Evolutionary conservation across 2,797 vertebrate species (phyloP), one percentile per base, ranked within the genome.

Genomic region (Vireo griseus): DNA sequence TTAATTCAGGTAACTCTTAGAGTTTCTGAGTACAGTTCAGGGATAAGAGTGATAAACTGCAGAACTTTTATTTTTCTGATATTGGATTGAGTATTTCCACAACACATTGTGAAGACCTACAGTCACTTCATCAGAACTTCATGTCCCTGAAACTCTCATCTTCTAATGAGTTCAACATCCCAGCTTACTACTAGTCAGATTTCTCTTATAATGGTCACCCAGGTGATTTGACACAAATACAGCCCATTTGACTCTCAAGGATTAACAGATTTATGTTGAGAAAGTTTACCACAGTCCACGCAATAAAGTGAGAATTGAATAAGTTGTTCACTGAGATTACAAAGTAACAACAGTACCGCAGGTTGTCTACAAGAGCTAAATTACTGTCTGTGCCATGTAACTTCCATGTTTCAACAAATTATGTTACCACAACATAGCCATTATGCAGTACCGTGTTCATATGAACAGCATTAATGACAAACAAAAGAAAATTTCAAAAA

Each of bases 391-490:
- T 66, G 20, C 26, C 42, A 68, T n/a, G 8, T 54, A 72, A 52
- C 6, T 14, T 31, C 22, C 15, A 73, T 5, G 25, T 31, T 78
- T 51, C 67, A 75, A 75, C 16, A 91, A 69, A 81, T 10, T 22
- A 31, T 4, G 1, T n/a, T 9, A 58, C 35, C 18, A n/a, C 24
- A 86, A 63, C 4, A 19, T 4, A 25, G 20, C 4, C 1, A 0
- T 45, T 62, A 82, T 9, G 22, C 24, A 86, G 28, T 5, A 48
- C 4, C n/a, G 21, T 5, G 9, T 21, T 42, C 48, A 17, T 16
- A 50, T n/a, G 47, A 77, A 40, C 10, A 71, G 29, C 28, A 16
- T 45, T 65, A 63, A 67, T 5, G 55, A 44, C 33, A 51, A 92
- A 62, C 3, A 81, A 50, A 45, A 62, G 4, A 51, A 80, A 90